Percentiles rank a stretch among this genome's conserved stretches.
phyloP scores from a whole-genome alignment of 2,888 invertebrate genomes.

The Drosophila mercatorum region DNA sequence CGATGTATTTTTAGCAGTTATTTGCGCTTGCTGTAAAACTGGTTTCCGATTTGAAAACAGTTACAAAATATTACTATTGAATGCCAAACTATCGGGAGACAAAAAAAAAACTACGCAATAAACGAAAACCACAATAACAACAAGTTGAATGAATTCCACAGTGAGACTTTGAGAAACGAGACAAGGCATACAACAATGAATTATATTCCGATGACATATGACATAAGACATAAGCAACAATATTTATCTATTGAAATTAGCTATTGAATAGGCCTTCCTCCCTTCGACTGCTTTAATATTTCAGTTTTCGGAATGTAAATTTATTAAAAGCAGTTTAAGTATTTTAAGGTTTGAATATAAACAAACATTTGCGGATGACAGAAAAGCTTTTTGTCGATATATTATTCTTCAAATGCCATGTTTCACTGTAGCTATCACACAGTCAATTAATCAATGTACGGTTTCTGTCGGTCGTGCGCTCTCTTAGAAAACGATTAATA shows the following conservation, averaged over 20 bases:
- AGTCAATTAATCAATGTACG: conserved; percentile 46
- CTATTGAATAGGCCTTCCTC: not conserved
- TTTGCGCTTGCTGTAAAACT: conserved; percentile 42
- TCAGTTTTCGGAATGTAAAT: not conserved
- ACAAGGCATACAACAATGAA: not conserved
- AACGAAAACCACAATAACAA: conserved; percentile 29
- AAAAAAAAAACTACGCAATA: conserved; percentile 49
- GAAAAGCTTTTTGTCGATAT: not conserved
- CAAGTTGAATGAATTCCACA: conserved; percentile 43
- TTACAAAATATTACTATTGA: conserved; percentile 54
- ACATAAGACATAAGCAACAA: not conserved
- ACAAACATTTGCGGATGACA: not conserved
- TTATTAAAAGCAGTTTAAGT: not conserved
- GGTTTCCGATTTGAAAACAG: conserved; percentile 63
- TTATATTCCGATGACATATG: not conserved
- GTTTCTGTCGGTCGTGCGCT: conserved; percentile 26
- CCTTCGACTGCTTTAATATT: not conserved
- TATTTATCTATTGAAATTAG: not conserved
- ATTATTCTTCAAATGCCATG: not conserved
- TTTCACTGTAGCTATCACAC: conserved; percentile 37
- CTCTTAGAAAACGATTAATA: conserved; percentile 55
- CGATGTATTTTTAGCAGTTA: conserved; percentile 49
- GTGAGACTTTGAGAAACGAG: conserved; percentile 24
- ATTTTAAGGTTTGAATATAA: not conserved
- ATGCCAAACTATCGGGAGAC: conserved; percentile 46